A percentile compares a stretch with the other conserved stretches of the same genome.
These are phyloP conservation scores for Orycteropus afer DNA, from an alignment of 2,113 vertebrate genomes.

Conservation along the genomic window DNA sequence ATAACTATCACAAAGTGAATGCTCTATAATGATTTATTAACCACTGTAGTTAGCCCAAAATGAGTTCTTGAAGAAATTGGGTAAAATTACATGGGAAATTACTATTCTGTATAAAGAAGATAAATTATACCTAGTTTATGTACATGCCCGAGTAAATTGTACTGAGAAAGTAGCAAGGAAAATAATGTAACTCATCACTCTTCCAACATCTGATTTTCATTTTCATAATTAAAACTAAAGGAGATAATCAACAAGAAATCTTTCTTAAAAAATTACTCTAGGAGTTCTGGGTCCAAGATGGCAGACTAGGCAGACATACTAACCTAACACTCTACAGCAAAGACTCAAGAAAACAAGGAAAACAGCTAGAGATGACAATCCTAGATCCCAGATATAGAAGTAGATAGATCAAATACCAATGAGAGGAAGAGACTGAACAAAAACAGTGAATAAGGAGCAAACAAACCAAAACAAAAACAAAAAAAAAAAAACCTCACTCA, in stretches of 20 bases:
- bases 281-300: too few species aligned
- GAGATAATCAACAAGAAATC: conserved; percentile 62
- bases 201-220: conserved; percentile 73
- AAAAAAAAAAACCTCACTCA: too few species aligned
- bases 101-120: conserved; percentile 72
- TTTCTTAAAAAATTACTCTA: too few species aligned
- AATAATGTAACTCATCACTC: conserved; percentile 78
- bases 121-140: conserved; percentile 73
- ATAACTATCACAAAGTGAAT: conserved; percentile 75
- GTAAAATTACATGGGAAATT: conserved; percentile 83
- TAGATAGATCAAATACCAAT: too few species aligned
- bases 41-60: conserved; percentile 72
- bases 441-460: too few species aligned
- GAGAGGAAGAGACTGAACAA: too few species aligned
- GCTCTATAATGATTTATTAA: conserved; percentile 84
- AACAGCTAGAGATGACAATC: too few species aligned
- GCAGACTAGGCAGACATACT: too few species aligned
- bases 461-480: too few species aligned
- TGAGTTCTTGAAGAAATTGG: conserved; percentile 82
- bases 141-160: conserved; percentile 75
- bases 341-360: too few species aligned
- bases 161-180: conserved; percentile 72
- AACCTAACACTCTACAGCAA: too few species aligned
- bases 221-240: conserved; percentile 71
- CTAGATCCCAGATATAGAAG: too few species aligned